Percentiles rank a stretch among this genome's conserved stretches.
phyloP scores from a whole-genome alignment of 2,797 vertebrate species.

The Semotilus atromaculatus region DNA sequence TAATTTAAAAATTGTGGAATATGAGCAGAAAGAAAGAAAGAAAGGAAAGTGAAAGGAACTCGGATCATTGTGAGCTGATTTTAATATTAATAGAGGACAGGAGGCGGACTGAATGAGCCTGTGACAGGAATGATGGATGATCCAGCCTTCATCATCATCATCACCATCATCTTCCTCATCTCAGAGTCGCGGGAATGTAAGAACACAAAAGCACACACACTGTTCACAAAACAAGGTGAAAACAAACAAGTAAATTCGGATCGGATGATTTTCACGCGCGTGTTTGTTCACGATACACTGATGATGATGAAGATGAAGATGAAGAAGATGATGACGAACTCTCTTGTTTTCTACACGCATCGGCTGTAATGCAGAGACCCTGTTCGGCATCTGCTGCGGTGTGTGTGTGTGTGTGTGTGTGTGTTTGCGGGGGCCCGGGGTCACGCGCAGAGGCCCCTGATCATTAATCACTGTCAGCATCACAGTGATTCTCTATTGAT shows the following conservation, averaged over 20 bases:
- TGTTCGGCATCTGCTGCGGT: background rate
- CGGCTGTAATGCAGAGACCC: background rate
- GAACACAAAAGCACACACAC: slow-evolving; percentile 72
- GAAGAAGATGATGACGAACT: background rate
- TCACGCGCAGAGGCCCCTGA: slow-evolving; percentile 84
- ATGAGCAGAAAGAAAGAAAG: background rate
- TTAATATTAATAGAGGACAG: slow-evolving; percentile 97
- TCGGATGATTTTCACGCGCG: background rate
- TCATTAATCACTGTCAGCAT: slow-evolving; percentile 99
- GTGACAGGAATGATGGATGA: slow-evolving; percentile 99
- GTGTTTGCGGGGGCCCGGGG: slow-evolving; percentile 74
- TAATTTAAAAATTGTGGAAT: background rate
- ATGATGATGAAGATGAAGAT: background rate
- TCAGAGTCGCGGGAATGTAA: slow-evolving; percentile 83
- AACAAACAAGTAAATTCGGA: slow-evolving; percentile 54
- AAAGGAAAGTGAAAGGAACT: slow-evolving; percentile 42
- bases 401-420: slow-evolving; percentile 2
- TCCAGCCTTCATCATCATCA: slow-evolving; percentile 86
- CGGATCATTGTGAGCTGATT: slow-evolving; percentile 76
- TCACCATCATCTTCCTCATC: slow-evolving; percentile 89
- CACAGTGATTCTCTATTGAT: slow-evolving; percentile 99
- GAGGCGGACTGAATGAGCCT: slow-evolving; percentile 89
- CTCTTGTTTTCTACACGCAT: background rate
- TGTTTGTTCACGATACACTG: background rate
- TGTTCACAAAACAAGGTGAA: slow-evolving; percentile 63